A percentile compares a stretch with the other conserved stretches of the same genome.
Evolutionary conservation across 2,797 vertebrate species (phyloP).

Genomic region (Acipenser oxyrinchus): DNA sequence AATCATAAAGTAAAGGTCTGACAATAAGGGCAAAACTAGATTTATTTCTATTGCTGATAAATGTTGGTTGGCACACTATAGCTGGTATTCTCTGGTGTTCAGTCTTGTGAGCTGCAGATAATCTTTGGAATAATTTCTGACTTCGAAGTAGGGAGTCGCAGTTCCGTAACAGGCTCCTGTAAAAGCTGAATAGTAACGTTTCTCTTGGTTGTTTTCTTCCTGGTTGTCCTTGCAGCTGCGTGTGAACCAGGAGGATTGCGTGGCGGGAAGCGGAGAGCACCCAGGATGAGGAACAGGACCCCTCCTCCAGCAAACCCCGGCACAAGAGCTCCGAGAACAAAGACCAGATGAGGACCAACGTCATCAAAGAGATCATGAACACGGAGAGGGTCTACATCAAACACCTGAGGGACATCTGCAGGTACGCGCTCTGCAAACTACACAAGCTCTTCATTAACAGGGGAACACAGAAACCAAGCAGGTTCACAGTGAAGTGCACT

Average conservation of each 20-base stretch:
- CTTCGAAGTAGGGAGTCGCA: no score
- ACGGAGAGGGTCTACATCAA: constrained; percentile 96
- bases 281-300: constrained; percentile 63
- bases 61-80: no score
- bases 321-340: constrained; percentile 71
- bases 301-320: constrained; percentile 46
- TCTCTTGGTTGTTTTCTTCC: no score
- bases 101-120: no score
- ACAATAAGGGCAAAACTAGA: no score
- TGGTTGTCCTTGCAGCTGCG: constrained; percentile 63
- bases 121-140: no score
- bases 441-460: not conserved
- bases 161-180: no score
- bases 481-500: no score
- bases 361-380: constrained; percentile 94
- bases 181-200: no score
- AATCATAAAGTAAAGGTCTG: no score
- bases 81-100: no score
- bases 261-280: constrained; percentile 56
- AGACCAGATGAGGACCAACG: constrained; percentile 94
- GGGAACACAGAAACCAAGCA: not conserved
- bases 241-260: constrained; percentile 90
- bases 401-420: constrained; percentile 95
- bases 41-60: no score
- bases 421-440: constrained; percentile 42